Evolutionary conservation across 2,888 invertebrate genomes (phyloP), one percentile per base, ranked within the genome.

Genomic region (Pyrgus malvae): DNA sequence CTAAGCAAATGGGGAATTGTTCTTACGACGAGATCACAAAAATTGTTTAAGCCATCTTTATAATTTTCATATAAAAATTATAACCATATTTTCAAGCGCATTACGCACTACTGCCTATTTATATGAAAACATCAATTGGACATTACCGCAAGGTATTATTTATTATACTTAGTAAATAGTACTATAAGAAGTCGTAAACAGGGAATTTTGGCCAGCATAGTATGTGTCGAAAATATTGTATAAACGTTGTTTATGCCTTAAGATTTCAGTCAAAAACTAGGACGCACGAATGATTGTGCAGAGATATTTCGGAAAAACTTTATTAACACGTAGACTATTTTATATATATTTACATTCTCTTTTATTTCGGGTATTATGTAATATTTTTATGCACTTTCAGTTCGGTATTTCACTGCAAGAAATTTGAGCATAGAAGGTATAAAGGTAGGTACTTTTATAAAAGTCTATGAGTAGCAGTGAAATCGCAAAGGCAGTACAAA

Each of bases 1-100:
- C 57, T 63, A 61, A 63, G 58, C 56, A 61, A 61, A 63, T 64
- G 63, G 60, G 60, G 62, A 57, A 45, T 61, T 56, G 49, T 56
- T 48, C 38, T 41, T 48, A 61, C 59, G 60, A 63, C 58, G 19
- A 42, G 42, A 61, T 65, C 63, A 64, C 63, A 64, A 62, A 37
- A 66, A 61, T 60, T 57, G 57, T 45, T 53, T 59, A 64, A 66
- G 60, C 63, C 58, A 35, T 48, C 23, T 44, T 33, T 41, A 38
- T 41, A 12, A 31, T 19, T 23, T 46, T 29, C 16, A 11, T 44
- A 44, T 29, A 44, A 54, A 54, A 54, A 46, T 54, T 38, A 46
- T 42, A 53, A 42, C 37, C 41, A 33, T 6, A 45, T 38, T 45
- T 45, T 27, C 29, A 45, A 53, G 45, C 53, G 53, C 38, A 37